Evolutionary conservation across 2,797 vertebrate genomes (phyloP).

Genomic region (Neosalanx taihuensis): DNA sequence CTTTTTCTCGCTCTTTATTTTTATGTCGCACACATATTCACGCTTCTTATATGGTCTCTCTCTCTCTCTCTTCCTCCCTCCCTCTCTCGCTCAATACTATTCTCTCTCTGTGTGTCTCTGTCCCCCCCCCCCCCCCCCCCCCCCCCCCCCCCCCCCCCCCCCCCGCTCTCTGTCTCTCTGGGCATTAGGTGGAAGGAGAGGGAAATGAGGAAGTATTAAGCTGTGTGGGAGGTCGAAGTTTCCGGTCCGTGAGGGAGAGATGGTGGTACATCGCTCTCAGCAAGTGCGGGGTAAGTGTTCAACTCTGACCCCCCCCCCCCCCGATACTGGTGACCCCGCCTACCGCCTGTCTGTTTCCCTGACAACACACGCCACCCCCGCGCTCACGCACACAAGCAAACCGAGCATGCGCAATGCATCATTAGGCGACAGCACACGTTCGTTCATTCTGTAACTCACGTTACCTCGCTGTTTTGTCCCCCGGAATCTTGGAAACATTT

Average conservation of each 20-base stretch:
- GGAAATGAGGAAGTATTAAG: conserved; percentile 79
- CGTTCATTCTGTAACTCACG: no score
- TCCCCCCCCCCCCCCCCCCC: neutral
- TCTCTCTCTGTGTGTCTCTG: neutral
- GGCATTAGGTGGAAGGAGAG: conserved; percentile 80
- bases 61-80: neutral
- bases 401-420: neutral
- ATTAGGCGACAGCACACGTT: no score
- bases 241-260: conserved; percentile 89
- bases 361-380: neutral
- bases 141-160: conserved; percentile 1
- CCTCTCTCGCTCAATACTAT: neutral
- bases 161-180: conserved; percentile 1
- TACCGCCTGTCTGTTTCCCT: neutral
- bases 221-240: conserved; percentile 88
- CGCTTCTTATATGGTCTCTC: conserved; percentile 10
- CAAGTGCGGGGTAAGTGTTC: conserved; percentile 88
- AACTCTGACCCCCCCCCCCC: conserved; percentile 32
- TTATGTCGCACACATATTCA: neutral
- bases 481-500: no score
- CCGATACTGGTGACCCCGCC: no score
- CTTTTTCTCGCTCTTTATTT: neutral
- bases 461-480: no score
- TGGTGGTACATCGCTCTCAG: conserved; percentile 96
- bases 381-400: conserved; percentile 1